phyloP scores from a whole-genome alignment of 2,113 vertebrate species.

The Emydura subglobosa region DNA sequence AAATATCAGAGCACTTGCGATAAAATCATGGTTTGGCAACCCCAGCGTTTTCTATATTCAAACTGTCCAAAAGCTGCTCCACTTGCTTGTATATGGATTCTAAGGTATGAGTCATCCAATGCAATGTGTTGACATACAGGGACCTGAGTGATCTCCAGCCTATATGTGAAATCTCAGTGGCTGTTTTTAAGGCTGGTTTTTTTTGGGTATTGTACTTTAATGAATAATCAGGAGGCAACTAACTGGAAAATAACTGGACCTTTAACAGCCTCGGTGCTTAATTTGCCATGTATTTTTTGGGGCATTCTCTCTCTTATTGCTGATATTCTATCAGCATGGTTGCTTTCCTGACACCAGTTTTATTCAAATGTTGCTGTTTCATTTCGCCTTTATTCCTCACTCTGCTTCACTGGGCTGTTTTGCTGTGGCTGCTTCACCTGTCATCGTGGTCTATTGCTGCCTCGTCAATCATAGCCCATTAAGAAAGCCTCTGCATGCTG shows the following conservation, averaged over 20 bases:
- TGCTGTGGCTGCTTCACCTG: slow-evolving; percentile 2
- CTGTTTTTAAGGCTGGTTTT: slow-evolving; percentile 51
- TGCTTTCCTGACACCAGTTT: slow-evolving; percentile 50
- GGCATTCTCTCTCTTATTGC: slow-evolving; percentile 59
- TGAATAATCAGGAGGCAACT: slow-evolving; percentile 77
- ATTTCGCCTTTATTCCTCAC: slow-evolving; percentile 1
- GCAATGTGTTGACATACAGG: not conserved
- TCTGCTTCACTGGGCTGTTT: slow-evolving; percentile 38
- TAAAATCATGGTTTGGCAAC: no score
- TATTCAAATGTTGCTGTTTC: slow-evolving; percentile 68
- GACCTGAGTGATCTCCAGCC: slow-evolving; percentile 32
- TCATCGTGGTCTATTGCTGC: not conserved
- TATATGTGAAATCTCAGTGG: slow-evolving; percentile 42
- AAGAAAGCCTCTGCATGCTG: not conserved
- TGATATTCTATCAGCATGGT: slow-evolving; percentile 70
- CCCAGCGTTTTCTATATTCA: not conserved
- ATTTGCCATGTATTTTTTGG: slow-evolving; percentile 75
- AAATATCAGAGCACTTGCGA: no score
- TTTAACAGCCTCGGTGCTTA: slow-evolving; percentile 74
- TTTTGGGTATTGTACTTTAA: slow-evolving; percentile 58
- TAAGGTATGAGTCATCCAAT: slow-evolving; percentile 31
- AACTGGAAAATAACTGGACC: slow-evolving; percentile 75
- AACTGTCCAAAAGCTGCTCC: slow-evolving; percentile 30
- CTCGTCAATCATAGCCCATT: slow-evolving; percentile 19
- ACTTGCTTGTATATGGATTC: slow-evolving; percentile 56